phyloP scores from a whole-genome alignment of 2,888 invertebrate genomes.

The Julus scandinavius region DNA sequence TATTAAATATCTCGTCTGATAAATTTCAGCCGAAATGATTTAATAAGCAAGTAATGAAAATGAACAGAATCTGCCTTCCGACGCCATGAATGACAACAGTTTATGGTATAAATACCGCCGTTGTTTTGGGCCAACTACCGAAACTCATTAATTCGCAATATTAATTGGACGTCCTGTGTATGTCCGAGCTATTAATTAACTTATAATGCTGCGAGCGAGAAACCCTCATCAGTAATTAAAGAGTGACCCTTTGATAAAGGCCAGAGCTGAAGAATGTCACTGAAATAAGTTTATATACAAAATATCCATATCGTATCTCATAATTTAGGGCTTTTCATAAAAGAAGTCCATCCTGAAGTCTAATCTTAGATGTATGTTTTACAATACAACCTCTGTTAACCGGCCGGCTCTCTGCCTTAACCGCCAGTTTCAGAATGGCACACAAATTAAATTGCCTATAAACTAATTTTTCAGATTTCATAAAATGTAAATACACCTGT shows the following conservation, averaged over 20 bases:
- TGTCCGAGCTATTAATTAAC: neutral
- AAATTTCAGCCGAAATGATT: conserved; percentile 39
- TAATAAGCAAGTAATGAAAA: conserved; percentile 15
- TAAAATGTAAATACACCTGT: no score
- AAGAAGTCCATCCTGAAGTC: no score
- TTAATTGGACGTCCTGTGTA: neutral
- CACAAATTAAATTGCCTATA: no score
- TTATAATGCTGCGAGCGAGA: conserved; percentile 8
- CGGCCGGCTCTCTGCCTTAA: no score
- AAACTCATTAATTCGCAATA: conserved; percentile 9
- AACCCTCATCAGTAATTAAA: neutral
- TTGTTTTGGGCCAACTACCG: neutral
- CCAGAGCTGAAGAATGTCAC: neutral
- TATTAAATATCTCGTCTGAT: conserved; percentile 34
- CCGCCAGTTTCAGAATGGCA: no score
- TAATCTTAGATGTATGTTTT: no score
- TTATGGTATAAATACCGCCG: neutral
- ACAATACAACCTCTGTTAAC: no score
- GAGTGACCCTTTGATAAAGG: neutral
- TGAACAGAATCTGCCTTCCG: neutral
- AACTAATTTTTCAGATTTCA: no score
- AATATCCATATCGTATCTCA: no score
- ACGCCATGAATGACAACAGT: neutral
- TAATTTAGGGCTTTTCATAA: no score
- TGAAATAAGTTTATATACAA: neutral